Conservation (phyloP, 2,797 vertebrate species). For the Pseudochirops cupreus region DNA sequence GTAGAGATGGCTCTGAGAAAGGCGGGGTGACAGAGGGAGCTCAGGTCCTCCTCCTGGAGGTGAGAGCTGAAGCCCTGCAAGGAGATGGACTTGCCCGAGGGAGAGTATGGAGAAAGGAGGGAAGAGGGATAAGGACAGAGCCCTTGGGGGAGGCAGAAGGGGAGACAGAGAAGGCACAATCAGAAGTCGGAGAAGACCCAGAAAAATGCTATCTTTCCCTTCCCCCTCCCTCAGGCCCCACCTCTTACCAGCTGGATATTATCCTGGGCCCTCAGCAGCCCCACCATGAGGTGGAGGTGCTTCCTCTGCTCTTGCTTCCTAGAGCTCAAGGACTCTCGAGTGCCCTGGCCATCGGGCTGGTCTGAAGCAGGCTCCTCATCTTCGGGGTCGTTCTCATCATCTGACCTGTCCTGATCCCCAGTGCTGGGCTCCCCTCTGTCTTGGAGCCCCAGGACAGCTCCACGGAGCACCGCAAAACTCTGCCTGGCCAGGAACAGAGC, state of each 20-base stretch:
- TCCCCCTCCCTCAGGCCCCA: neutral
- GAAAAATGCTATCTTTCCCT: neutral
- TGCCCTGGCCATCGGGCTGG: conserved; percentile 50
- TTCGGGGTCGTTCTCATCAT: conserved; percentile 27
- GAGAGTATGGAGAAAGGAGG: neutral
- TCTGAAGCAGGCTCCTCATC: conserved; percentile 35
- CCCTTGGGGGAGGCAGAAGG: neutral
- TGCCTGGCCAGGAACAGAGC: conserved; percentile 85
- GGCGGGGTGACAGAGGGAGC: neutral
- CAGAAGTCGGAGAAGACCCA: neutral
- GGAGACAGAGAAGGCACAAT: neutral
- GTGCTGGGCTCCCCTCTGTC: conserved; percentile 78
- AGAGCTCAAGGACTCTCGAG: neutral
- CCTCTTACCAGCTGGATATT: conserved; percentile 93
- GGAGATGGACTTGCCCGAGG: neutral
- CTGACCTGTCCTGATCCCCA: conserved; percentile 58
- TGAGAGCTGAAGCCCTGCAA: neutral
- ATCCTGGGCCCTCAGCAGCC: conserved; percentile 92
- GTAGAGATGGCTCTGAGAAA: neutral
- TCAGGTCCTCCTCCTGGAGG: neutral
- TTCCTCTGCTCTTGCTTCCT: conserved; percentile 81
- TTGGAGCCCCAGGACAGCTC: conserved; percentile 92
- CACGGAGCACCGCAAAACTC: conserved; percentile 95
- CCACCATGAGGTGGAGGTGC: conserved; percentile 94
- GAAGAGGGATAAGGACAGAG: neutral